Base-by-base conservation (phyloP, 2,888 invertebrate species). In the Caenorhabditis sulstoni region DNA sequence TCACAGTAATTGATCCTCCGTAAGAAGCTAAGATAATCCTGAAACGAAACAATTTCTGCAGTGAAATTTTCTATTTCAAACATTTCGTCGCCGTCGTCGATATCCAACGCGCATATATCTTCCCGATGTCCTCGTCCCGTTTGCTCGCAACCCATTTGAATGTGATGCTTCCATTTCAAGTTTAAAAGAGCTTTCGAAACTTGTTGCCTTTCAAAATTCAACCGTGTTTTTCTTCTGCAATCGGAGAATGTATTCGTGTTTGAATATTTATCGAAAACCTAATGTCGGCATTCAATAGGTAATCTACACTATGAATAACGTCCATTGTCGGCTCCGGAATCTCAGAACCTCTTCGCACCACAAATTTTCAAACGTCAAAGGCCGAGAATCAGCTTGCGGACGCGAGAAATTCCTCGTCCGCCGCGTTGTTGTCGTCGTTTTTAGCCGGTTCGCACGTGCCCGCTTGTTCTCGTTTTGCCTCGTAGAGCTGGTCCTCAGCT, bases 41-140 rank as follows among this genome's bases (percentile, higher is more conserved):
- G 35, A 20, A 71, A 57, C 35, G 37, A 23, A 1, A 22, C 4
- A 44, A 29, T 45, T 18, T 0, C 12, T 45, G 37, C 4, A 11
- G 22, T 39, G 22, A n/a, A 18, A 11, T 12, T 16, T 18, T n/a
- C n/a, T 14, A 37, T 29, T 29, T 29, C 59, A 0, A 22, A 71
- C 71, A 71, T 64, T 61, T 71, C 55, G 29, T 71, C 71, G 11
- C 64, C 71, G 39, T 71, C 64, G 47, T 71, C 71, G 7, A 71
- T 64, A 41, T 71, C 71, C 55, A 71, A 23, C 0, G 71, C 62
- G 20, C 57, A 57, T 5, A 71, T 71, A 29, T 71, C 64, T 5
- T 57, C 57, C 9, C 16, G 49, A 57, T 71, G 71, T 1, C 71
- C 71, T 29, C 18, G 39, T 71, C 9, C 55, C 29, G 29, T 29